Evolutionary conservation across 2,113 vertebrate genomes (phyloP).

Genomic region (Sylvietta virens): DNA sequence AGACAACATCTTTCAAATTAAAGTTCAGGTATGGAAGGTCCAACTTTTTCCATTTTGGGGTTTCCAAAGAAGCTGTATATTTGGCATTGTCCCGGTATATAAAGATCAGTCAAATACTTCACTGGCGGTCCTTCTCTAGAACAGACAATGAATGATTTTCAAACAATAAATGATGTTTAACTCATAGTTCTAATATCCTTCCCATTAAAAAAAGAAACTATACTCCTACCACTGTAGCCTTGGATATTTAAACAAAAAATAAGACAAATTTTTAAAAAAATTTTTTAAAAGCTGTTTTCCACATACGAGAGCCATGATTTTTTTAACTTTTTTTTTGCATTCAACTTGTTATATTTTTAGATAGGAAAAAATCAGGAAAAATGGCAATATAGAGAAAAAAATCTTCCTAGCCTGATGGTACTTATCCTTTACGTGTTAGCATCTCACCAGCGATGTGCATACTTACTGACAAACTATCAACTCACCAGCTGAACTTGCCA

Average conservation of each 20-base stretch:
- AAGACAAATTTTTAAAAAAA: neutral
- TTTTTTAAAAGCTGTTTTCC: neutral
- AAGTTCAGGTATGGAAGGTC: neutral
- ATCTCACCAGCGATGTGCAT: neutral
- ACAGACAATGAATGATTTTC: neutral
- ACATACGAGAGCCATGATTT: neutral
- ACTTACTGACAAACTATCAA: neutral
- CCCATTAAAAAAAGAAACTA: neutral
- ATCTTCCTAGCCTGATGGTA: neutral
- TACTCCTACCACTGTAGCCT: neutral
- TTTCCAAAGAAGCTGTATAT: neutral
- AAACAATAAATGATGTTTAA: neutral
- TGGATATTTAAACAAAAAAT: neutral
- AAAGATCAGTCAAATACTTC: neutral
- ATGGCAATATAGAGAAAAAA: neutral
- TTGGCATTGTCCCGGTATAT: neutral
- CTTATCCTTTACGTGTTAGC: neutral
- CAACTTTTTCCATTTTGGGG: neutral
- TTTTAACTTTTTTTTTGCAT: neutral
- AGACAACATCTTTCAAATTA: conserved; percentile 8
- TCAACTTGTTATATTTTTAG: neutral
- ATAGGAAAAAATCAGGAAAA: neutral
- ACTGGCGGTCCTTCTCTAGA: neutral
- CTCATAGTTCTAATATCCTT: neutral
- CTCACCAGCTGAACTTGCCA: neutral